phyloP scores from a whole-genome alignment of 2,113 vertebrate species.

The Myiagra hebetior region DNA sequence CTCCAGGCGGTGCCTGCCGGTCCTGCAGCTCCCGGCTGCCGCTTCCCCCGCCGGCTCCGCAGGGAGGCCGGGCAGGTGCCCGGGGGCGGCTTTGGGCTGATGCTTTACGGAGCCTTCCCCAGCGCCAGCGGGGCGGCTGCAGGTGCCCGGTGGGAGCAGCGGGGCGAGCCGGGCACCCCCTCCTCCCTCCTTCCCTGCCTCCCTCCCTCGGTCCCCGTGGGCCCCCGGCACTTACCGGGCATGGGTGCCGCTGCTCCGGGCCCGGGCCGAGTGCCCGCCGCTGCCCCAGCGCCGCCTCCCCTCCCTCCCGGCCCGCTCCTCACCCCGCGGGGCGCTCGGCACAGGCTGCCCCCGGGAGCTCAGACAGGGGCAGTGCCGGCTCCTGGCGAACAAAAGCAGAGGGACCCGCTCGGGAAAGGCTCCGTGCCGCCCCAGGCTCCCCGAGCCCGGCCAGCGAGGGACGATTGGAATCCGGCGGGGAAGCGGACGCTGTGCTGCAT shows the following conservation, averaged over 20 bases:
- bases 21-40: accelerated
- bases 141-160: not conserved
- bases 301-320: not conserved
- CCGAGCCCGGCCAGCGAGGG: not conserved
- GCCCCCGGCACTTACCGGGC: not conserved
- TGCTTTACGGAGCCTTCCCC: not conserved
- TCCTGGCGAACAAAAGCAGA: accelerated
- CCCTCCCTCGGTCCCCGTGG: not conserved
- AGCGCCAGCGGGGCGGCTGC: not conserved
- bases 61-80: accelerated
- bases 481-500: accelerated
- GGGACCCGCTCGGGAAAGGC: accelerated
- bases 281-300: not conserved
- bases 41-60: accelerated
- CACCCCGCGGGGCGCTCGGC: not conserved
- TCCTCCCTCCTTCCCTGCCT: too few species aligned
- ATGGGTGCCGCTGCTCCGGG: not conserved
- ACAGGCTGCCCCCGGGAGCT: accelerated
- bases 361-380: accelerated
- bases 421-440: accelerated
- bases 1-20: accelerated
- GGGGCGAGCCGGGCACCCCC: not conserved
- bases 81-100: accelerated
- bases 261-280: not conserved
- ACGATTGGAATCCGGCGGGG: accelerated